phyloP scores from a whole-genome alignment of 2,113 vertebrate species.

The Cheirogaleus medius region DNA sequence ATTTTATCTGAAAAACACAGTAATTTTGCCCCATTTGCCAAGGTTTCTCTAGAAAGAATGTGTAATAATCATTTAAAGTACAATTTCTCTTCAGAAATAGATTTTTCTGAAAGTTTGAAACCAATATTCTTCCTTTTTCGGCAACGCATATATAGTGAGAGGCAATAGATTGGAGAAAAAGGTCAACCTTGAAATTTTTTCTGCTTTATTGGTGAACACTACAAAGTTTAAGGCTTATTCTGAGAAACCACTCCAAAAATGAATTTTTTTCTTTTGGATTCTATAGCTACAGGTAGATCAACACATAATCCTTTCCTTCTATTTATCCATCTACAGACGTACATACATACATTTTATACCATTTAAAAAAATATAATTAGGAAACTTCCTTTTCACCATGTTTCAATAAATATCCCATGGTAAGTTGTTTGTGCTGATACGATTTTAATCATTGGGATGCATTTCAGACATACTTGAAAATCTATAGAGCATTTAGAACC shows the following conservation, averaged over 20 bases:
- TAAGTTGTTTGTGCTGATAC: not conserved
- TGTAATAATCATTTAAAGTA: not conserved
- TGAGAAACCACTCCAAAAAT: not conserved
- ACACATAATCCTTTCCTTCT: not conserved
- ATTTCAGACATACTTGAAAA: not conserved
- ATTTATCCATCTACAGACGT: not conserved
- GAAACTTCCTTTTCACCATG: not conserved
- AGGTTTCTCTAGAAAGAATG: not conserved
- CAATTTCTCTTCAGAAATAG: not conserved
- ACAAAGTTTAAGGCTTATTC: not conserved
- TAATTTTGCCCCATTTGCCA: not conserved
- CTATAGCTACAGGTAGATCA: not conserved
- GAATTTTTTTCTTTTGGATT: not conserved
- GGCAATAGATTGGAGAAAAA: not conserved
- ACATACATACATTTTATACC: not conserved
- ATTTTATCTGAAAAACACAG: not conserved
- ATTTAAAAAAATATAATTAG: constrained; percentile 34
- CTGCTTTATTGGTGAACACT: not conserved
- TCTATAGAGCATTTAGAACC: not conserved
- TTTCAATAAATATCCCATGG: not conserved
- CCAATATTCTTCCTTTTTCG: not conserved
- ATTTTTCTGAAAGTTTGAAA: not conserved
- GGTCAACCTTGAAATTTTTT: not conserved
- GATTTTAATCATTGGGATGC: not conserved
- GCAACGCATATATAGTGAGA: not conserved